Evolutionary conservation across 2,888 invertebrate species (phyloP), one percentile per base, ranked within the genome.

Genomic region (Crematogaster levior): DNA sequence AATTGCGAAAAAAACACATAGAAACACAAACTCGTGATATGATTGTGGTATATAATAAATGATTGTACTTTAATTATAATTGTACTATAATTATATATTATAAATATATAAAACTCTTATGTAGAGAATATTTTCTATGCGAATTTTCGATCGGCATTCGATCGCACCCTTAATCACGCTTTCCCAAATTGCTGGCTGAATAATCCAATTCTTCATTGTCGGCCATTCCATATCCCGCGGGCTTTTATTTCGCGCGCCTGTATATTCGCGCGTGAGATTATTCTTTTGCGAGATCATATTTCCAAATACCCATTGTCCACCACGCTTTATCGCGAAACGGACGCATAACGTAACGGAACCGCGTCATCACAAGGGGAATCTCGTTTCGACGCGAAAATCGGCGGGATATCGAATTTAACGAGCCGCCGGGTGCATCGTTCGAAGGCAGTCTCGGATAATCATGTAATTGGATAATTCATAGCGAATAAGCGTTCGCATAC

Each of bases 381-480:
- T 72, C 46, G 48, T 48, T 74, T 46, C 40, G 72, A 43, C 65
- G 63, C 30, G 74, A 84, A 68, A 82, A 70, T 34, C 63, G 27
- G 40, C 30, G 40, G 30, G 12, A 48, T 34, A 21, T 66, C 48
- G 53, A 43, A 51, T 68, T 68, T 48, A 77, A 77, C 56, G 77
- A 77, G 43, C 30, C 53, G 40, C n/a, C 40, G 65, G 40, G 65
- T 18, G 75, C 75, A 48, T 82, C 61, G 51, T 56, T 70, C 60
- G 58, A 51, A 51, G 21, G 63, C 82, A 77, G 66, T 68, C 43
- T 34, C 61, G 81, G 83, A 84, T 85, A 85, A 89, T 89, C 85
- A 84, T 84, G 84, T 89, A 89, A 89, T 89, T 89, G 89, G 86
- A 86, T 88, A 83, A 89, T 89, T 89, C 88, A 85, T 87, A 82